Base-by-base conservation (phyloP, 37 sponge, comb jelly and placozoan species). In the Axinella damicornis region DNA sequence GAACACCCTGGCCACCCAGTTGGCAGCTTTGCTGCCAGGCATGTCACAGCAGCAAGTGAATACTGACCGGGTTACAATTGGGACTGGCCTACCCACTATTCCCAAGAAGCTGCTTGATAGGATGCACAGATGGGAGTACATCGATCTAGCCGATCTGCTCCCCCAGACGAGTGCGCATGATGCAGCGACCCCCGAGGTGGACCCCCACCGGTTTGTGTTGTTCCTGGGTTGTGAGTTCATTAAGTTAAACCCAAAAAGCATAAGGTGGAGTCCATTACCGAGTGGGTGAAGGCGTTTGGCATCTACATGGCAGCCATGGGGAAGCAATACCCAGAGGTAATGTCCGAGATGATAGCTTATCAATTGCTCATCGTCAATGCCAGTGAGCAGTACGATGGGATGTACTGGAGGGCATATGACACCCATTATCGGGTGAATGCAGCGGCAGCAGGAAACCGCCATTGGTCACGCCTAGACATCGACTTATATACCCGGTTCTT, bases 271-370 rank as follows among this genome's bases (percentile, higher is more conserved):
- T 57, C 53, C 33, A 63, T 83, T 20, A 17, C 25, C 27, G 56
- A 34, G 64, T 83, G 83, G 74, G 71, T 83, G 52, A 60, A 83
- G 32, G 53, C 58, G 4, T 83, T 73, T 60, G 72, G 63, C 2
- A 46, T 73, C 17, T 83, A 64, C 37, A 60, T 46, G 17, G 74
- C 67, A 18, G 65, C 37, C 40, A 39, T 83, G 60, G 73, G 21
- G 1, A 28, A 40, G 5, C 33, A 73, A 52, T 60, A 28, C 63
- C 74, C 83, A 41, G 73, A 55, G 65, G 31, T 46, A 6, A 38
- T 83, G 19, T 18, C 73, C 9, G 83, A 83, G 55, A 35, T 83
- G 74, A n/a, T 83, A 52, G 83, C 73, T 0, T 83, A 83, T 36
- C 62, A 53, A 37, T 20, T 73, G 13, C 38, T 64, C 27, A 83